Conservation (phyloP, 2,888 invertebrate species). For the Papilio elwesi region DNA sequence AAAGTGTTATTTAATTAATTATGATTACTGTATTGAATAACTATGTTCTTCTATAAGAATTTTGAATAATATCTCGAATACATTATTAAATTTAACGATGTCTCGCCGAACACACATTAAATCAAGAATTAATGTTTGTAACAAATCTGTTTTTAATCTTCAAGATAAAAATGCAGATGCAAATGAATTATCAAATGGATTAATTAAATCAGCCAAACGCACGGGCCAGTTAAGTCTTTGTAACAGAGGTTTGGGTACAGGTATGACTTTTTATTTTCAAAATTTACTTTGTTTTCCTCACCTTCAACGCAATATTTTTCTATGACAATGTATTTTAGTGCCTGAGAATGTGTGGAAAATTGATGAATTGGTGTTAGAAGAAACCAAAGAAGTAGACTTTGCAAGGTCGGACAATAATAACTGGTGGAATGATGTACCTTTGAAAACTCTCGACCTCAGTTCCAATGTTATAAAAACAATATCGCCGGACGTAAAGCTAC, state of each 20-base stretch:
- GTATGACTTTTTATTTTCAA: constrained; percentile 70
- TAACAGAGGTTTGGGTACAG: constrained; percentile 88
- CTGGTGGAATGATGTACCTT: constrained; percentile 94
- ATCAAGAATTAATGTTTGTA: constrained; percentile 69
- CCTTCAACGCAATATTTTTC: neutral
- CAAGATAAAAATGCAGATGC: constrained; percentile 89
- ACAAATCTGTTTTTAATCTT: constrained; percentile 86
- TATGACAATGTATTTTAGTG: constrained; percentile 73
- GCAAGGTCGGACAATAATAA: constrained; percentile 82
- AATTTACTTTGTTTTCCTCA: constrained; percentile 6
- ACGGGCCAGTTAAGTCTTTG: constrained; percentile 92
- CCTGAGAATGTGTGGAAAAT: constrained; percentile 90
- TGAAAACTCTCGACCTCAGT: constrained; percentile 91
- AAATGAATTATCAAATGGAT: constrained; percentile 86
- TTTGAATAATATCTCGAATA: constrained; percentile 11
- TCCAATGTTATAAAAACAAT: constrained; percentile 87
- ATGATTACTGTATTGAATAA: constrained; percentile 10
- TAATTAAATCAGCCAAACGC: constrained; percentile 91
- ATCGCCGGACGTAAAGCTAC: constrained; percentile 86
- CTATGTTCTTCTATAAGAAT: constrained; percentile 22
- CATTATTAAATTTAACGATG: constrained; percentile 52
- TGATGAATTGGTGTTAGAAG: constrained; percentile 86
- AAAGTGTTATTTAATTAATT: constrained; percentile 18
- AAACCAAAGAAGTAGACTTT: constrained; percentile 86
- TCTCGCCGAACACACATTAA: constrained; percentile 66